A percentile compares a stretch with the other conserved stretches of the same genome.
Conservation (phyloP, 2,797 vertebrate genomes). For the Erethizon dorsatum region DNA sequence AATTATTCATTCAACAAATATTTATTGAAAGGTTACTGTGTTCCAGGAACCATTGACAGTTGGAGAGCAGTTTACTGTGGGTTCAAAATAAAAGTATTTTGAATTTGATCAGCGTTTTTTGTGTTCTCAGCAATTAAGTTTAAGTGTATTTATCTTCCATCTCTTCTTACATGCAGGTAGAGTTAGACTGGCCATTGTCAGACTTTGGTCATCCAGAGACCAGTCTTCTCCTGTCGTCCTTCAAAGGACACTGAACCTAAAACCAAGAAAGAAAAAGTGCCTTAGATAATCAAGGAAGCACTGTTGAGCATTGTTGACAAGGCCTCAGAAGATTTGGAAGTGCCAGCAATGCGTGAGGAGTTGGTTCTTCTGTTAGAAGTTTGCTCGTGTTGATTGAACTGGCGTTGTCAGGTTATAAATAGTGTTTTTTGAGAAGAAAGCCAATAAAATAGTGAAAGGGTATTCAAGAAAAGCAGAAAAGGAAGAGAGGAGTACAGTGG, state of each 20-base stretch:
- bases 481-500: background rate
- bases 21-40: background rate
- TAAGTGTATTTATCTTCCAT: background rate
- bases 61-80: constrained; percentile 18
- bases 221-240: background rate
- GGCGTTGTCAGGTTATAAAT: constrained; percentile 19
- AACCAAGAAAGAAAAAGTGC: constrained; percentile 24
- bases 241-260: constrained; percentile 5
- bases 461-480: background rate
- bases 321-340: background rate
- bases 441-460: background rate
- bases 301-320: constrained; percentile 18
- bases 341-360: background rate
- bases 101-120: background rate
- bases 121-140: background rate
- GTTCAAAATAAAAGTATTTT: constrained; percentile 18
- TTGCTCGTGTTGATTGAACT: constrained; percentile 45
- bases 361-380: background rate
- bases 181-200: constrained; percentile 2
- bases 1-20: background rate
- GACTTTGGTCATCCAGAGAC: constrained; percentile 39
- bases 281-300: constrained; percentile 32
- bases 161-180: constrained; percentile 22
- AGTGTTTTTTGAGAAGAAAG: constrained; percentile 59
- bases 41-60: background rate